Evolutionary conservation across 2,888 invertebrate species (phyloP), one percentile per base, ranked within the genome.

Genomic region (Baccha elongata): DNA sequence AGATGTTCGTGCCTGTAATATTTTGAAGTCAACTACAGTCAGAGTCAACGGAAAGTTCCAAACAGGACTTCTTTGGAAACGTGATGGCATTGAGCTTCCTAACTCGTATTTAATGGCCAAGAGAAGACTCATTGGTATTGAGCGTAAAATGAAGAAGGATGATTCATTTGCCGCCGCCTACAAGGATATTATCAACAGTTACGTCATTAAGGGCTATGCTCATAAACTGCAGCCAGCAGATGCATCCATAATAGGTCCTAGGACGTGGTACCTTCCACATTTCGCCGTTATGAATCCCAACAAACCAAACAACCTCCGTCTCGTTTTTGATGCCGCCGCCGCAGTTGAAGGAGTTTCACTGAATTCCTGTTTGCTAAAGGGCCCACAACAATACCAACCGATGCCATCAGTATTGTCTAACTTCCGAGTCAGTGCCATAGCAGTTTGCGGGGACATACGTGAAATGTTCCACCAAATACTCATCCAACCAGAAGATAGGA

Each of bases 321-420:
- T 87, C 0, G 87, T 88, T 0, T 87, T 80, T 44, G 87, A 88
- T 68, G 87, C 88, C 5, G 87, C 87, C 5, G 87, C 87, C 1
- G 83, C 71, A 10, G 68, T 50, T 5, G 23, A 86, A 3, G 87
- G 87, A 5, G 32, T 75, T 4, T 85, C 81, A 15, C 62, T 88
- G 11, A 88, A 88, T 64, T 85, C 86, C 13, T 11, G 76, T 3
- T 55, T 89, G 6, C 32, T 88, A 4, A 76, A 83, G 8, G 88
- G 89, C 1, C 88, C 89, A 0, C 87, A 88, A 50, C 52, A 88
- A 4, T 76, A 87, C 1, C 76, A 85, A 13, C 85, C 88, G 3
- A 67, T 90, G 17, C 74, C 86, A 1, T 88, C 88, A 3, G 87
- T 89, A 0, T 62, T 89, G 42, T 84, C 88, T 78, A 85, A 88